Evolutionary conservation across 2,797 vertebrate genomes (phyloP).

Genomic region (Microctenopoma steveboyesi): DNA sequence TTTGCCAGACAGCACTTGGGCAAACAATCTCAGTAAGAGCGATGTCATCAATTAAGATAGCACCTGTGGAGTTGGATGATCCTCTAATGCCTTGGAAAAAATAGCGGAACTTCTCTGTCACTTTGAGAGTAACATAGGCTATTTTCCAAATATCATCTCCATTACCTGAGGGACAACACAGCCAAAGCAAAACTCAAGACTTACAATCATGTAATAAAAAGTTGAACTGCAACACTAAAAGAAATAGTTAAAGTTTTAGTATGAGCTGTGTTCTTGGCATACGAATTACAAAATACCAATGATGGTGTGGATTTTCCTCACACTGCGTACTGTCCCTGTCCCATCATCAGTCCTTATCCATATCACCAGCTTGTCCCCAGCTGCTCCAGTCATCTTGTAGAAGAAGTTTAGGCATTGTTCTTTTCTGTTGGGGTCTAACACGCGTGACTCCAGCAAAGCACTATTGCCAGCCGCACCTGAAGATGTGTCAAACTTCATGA

Average conservation of each 20-base stretch:
- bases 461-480: slow-evolving; percentile 67
- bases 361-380: slow-evolving; percentile 83
- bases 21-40: slow-evolving; percentile 87
- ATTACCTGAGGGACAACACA: slow-evolving; percentile 74
- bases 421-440: slow-evolving; percentile 88
- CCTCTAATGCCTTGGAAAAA: slow-evolving; percentile 90
- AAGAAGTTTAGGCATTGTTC: slow-evolving; percentile 93
- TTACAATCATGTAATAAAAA: neutral
- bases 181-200: neutral
- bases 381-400: slow-evolving; percentile 86
- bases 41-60: slow-evolving; percentile 89
- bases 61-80: slow-evolving; percentile 69
- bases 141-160: slow-evolving; percentile 86
- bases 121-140: slow-evolving; percentile 83
- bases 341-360: slow-evolving; percentile 89
- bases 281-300: slow-evolving; percentile 75
- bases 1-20: slow-evolving; percentile 86
- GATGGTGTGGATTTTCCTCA: slow-evolving; percentile 86
- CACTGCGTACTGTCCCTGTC: slow-evolving; percentile 79
- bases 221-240: neutral
- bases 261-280: neutral
- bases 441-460: slow-evolving; percentile 89
- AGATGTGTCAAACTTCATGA: slow-evolving; percentile 86
- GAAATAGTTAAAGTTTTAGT: neutral
- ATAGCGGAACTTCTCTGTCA: slow-evolving; percentile 90